Conservation (phyloP, 2,888 invertebrate genomes). For the Parnassius glacialis region DNA sequence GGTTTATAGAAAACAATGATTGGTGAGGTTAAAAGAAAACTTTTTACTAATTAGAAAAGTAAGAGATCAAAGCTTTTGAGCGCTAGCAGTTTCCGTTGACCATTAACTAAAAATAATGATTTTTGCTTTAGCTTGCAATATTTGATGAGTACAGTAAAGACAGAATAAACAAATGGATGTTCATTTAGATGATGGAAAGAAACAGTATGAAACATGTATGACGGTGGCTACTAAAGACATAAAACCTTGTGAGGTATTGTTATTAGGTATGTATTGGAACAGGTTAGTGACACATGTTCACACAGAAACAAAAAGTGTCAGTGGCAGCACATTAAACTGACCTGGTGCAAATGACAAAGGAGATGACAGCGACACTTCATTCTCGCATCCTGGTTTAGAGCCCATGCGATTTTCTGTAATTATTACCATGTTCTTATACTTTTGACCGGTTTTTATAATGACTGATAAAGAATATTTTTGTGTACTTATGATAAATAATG, state of each 20-base stretch:
- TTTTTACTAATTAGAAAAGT: too few species aligned
- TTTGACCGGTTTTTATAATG: constrained; percentile 18
- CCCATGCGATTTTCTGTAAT: constrained; percentile 80
- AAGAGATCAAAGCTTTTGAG: too few species aligned
- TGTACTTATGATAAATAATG: too few species aligned
- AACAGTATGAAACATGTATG: constrained; percentile 31
- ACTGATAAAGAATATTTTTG: too few species aligned
- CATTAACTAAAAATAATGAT: too few species aligned
- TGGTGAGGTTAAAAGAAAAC: too few species aligned
- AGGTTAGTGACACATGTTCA: constrained; percentile 77
- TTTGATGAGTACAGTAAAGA: not conserved
- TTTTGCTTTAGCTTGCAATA: too few species aligned
- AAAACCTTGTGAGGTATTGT: constrained; percentile 36
- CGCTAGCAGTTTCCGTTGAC: too few species aligned
- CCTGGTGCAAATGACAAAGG: constrained; percentile 79
- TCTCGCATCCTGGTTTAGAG: constrained; percentile 76
- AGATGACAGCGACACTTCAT: constrained; percentile 77
- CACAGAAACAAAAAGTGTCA: constrained; percentile 72
- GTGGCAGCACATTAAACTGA: constrained; percentile 76
- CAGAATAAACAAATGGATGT: not conserved
- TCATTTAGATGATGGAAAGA: not conserved
- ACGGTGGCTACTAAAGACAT: constrained; percentile 50
- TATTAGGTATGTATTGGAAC: constrained; percentile 35
- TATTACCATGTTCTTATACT: constrained; percentile 63
- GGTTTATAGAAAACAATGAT: too few species aligned